A percentile compares a stretch with the other conserved stretches of the same genome.
Conservation (phyloP, 2,797 vertebrate species). For the Dipus sagitta region DNA sequence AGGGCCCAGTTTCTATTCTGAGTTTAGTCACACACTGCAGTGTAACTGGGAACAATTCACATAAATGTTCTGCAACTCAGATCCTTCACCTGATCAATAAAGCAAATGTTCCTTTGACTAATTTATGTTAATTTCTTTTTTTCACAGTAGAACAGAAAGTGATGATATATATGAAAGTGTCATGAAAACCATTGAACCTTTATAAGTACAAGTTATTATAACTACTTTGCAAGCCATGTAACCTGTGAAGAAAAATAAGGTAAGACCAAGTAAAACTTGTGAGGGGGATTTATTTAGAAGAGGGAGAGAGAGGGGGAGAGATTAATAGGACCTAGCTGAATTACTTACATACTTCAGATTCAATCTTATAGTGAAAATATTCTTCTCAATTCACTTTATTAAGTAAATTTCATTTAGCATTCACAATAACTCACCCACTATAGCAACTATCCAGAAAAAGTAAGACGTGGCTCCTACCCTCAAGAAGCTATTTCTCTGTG, state of each 20-base stretch:
- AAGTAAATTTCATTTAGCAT: slow-evolving; percentile 3
- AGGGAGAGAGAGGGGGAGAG: neutral
- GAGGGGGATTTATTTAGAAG: slow-evolving; percentile 11
- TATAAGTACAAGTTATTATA: slow-evolving; percentile 31
- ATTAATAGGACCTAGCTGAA: neutral
- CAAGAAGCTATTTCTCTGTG: neutral
- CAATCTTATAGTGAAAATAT: slow-evolving; percentile 6
- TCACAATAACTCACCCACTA: neutral
- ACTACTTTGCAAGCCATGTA: slow-evolving; percentile 18
- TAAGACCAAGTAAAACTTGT: slow-evolving; percentile 19
- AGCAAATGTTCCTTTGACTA: slow-evolving; percentile 12
- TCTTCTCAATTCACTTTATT: slow-evolving; percentile 46
- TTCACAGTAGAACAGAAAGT: slow-evolving; percentile 28
- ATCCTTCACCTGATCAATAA: slow-evolving; percentile 35
- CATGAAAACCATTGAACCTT: slow-evolving; percentile 23
- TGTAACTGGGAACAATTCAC: neutral
- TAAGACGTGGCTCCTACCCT: slow-evolving; percentile 6
- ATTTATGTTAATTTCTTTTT: neutral
- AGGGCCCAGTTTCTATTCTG: neutral
- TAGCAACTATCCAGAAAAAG: slow-evolving; percentile 15
- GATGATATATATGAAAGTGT: neutral
- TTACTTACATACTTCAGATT: slow-evolving; percentile 39
- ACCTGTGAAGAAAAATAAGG: neutral
- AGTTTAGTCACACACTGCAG: neutral
- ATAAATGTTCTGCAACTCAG: slow-evolving; percentile 2